Evolutionary conservation across 1,140 invertebrate genomes (phyloP).

Genomic region (Cepaea nemoralis): DNA sequence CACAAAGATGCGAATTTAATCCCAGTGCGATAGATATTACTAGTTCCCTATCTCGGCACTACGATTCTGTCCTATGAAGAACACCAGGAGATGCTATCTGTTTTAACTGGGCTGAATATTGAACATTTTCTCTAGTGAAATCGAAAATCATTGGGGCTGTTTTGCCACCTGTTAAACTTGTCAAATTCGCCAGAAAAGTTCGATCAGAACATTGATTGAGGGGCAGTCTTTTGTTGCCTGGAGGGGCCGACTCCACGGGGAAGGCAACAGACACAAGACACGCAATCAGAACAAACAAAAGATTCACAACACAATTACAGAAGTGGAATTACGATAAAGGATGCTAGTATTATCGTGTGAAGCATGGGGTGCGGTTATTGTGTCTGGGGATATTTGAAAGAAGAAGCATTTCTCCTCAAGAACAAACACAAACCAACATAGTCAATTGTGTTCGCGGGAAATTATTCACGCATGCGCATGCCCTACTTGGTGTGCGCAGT

Average conservation of each 20-base stretch:
- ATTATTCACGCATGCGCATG: constrained; percentile 66
- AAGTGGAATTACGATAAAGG: too few species aligned
- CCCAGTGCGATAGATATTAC: constrained; percentile 9
- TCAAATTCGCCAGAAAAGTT: constrained; percentile 47
- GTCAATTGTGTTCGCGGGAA: constrained; percentile 55
- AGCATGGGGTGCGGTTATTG: constrained; percentile 26
- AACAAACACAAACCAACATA: constrained; percentile 40
- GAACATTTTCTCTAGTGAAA: constrained; percentile 51
- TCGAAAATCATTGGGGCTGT: constrained; percentile 53
- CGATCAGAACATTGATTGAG: constrained; percentile 39
- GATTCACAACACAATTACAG: too few species aligned
- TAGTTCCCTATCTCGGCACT: constrained; percentile 24
- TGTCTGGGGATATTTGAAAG: constrained; percentile 33
- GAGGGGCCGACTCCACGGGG: too few species aligned
- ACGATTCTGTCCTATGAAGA: constrained; percentile 19
- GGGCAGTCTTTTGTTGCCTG: constrained; percentile 27
- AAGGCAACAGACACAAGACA: background rate
- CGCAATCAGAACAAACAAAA: background rate
- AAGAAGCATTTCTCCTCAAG: constrained; percentile 43
- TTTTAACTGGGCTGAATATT: constrained; percentile 43
- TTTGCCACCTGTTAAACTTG: constrained; percentile 51
- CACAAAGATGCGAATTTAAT: constrained; percentile 32
- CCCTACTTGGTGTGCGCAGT: constrained; percentile 62
- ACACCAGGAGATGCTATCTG: constrained; percentile 31
- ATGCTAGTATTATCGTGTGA: background rate